A percentile compares a stretch with the other conserved stretches of the same genome.
Conservation (phyloP, 2,113 vertebrate genomes). For the Serilophus lunatus region DNA sequence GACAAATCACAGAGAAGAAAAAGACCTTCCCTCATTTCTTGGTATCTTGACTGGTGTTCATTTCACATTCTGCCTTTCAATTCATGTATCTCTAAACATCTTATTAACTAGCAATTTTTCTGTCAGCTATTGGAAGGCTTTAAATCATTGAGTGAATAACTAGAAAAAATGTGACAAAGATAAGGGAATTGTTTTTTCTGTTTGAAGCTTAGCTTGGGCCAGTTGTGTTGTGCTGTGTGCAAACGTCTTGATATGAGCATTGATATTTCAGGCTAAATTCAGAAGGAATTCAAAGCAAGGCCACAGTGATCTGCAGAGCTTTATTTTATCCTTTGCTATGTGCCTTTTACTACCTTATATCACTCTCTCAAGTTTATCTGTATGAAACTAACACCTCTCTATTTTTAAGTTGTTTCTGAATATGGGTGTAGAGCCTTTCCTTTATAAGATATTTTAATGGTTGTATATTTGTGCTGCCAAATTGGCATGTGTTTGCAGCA, state of each 20-base stretch:
- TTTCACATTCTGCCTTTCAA: neutral
- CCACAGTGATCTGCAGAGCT: neutral
- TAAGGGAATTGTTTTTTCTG: neutral
- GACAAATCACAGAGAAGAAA: neutral
- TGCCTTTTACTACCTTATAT: neutral
- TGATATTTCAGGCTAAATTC: neutral
- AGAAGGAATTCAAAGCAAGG: neutral
- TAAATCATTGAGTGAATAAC: neutral
- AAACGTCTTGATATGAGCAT: neutral
- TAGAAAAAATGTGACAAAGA: neutral
- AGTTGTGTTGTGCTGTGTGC: neutral
- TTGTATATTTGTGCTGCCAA: neutral
- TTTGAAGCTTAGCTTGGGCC: neutral
- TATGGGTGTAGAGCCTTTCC: neutral
- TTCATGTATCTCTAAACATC: neutral
- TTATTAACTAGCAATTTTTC: neutral
- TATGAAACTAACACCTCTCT: neutral
- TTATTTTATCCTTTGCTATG: neutral
- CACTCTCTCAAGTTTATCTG: neutral
- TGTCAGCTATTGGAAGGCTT: neutral
- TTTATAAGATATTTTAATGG: neutral
- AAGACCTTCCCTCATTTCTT: neutral
- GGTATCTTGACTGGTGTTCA: neutral
- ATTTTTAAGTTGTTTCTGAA: constrained; percentile 18
- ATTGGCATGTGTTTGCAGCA: neutral